These are phyloP conservation scores for Polydrusus cervinus DNA, from an alignment of 2,888 invertebrate genomes.

Conservation along the genomic window DNA sequence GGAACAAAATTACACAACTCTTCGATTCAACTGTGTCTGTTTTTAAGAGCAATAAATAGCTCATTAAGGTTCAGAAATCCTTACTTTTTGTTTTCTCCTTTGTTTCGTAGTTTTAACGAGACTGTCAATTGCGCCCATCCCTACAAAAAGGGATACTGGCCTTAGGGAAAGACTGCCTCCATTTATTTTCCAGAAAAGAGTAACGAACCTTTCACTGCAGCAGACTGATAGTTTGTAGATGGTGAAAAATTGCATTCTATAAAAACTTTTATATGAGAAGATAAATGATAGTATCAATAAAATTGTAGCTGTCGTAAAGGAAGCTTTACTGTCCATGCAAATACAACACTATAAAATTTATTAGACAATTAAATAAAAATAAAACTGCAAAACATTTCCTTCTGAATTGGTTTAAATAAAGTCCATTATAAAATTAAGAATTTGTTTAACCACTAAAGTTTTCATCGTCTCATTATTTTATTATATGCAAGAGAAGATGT, in stretches of 20 bases:
- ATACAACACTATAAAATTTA: not conserved
- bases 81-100: not conserved
- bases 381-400: no score
- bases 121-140: not conserved
- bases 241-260: constrained; percentile 13
- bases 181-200: constrained; percentile 29
- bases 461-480: no score
- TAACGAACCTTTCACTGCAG: constrained; percentile 33
- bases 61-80: not conserved
- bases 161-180: constrained; percentile 22
- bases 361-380: no score
- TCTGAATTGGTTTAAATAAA: no score
- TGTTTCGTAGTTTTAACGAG: not conserved
- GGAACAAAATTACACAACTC: no score
- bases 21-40: no score
- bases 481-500: no score
- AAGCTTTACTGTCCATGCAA: not conserved
- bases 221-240: constrained; percentile 32
- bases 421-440: no score
- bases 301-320: not conserved
- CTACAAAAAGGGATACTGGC: constrained; percentile 5
- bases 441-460: no score
- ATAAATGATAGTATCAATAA: constrained; percentile 1
- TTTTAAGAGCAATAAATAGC: no score
- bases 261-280: constrained; percentile 13